Conservation (phyloP, 2,113 vertebrate genomes). For the Dascyllus trimaculatus region DNA sequence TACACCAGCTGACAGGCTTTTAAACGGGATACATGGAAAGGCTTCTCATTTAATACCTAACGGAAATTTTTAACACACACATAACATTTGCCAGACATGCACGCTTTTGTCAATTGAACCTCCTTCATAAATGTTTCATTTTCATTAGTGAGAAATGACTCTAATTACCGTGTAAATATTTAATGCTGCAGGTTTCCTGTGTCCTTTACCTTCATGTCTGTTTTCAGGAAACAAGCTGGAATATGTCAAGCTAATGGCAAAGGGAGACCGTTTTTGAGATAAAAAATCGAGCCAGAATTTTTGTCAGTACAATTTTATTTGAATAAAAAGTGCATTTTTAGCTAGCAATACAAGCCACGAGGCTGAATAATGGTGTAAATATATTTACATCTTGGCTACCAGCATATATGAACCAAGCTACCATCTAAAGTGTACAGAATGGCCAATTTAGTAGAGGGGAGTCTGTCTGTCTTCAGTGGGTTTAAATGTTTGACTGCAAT, state of each 20-base stretch:
- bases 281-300: neutral
- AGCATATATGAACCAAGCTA: slow-evolving; percentile 85
- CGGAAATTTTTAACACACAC: neutral
- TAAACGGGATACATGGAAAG: neutral
- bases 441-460: slow-evolving; percentile 40
- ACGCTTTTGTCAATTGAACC: neutral
- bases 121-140: slow-evolving; percentile 20
- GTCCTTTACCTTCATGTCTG: neutral
- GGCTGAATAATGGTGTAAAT: slow-evolving; percentile 79
- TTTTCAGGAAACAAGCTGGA: neutral
- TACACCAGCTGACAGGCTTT: neutral
- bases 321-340: slow-evolving; percentile 87
- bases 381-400: slow-evolving; percentile 87
- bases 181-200: neutral
- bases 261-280: neutral
- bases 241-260: neutral
- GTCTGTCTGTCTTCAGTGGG: slow-evolving; percentile 54
- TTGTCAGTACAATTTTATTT: slow-evolving; percentile 84
- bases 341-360: slow-evolving; percentile 80
- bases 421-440: slow-evolving; percentile 72
- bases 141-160: slow-evolving; percentile 2
- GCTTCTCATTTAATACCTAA: neutral
- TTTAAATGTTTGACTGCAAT: slow-evolving; percentile 36
- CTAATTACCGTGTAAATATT: slow-evolving; percentile 8
- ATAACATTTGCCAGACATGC: neutral